phyloP scores from a whole-genome alignment of 1,140 invertebrate species.

The Hetaerina americana region DNA sequence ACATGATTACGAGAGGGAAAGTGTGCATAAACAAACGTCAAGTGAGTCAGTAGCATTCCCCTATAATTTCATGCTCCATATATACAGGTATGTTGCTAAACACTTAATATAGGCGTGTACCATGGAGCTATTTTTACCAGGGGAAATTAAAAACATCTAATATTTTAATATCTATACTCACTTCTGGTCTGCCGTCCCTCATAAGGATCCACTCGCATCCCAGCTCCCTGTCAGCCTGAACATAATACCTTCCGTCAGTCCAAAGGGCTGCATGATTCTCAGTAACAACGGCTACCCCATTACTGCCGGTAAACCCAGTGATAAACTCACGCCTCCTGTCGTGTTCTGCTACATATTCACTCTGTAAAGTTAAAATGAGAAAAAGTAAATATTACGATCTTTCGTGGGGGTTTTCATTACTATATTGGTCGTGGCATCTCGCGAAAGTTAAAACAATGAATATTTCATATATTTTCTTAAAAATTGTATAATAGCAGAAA shows the following conservation, averaged over 20 bases:
- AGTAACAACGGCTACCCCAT: slow-evolving; percentile 67
- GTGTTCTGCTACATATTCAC: slow-evolving; percentile 49
- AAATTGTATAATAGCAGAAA: too few species aligned
- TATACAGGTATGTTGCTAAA: too few species aligned
- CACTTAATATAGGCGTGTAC: too few species aligned
- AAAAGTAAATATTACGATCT: neutral
- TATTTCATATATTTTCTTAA: neutral
- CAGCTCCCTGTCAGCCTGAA: slow-evolving; percentile 29
- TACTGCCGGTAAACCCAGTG: slow-evolving; percentile 74
- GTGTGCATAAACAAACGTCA: too few species aligned
- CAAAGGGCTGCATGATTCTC: slow-evolving; percentile 63
- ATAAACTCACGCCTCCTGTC: slow-evolving; percentile 72
- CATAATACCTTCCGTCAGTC: slow-evolving; percentile 78
- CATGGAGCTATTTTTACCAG: too few species aligned
- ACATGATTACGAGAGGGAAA: too few species aligned
- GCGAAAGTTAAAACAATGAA: neutral
- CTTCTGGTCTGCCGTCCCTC: slow-evolving; percentile 43
- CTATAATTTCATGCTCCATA: too few species aligned
- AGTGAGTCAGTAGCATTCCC: too few species aligned
- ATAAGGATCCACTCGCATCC: slow-evolving; percentile 66
- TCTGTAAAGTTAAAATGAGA: slow-evolving; percentile 31
- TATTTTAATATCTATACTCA: too few species aligned
- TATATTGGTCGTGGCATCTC: neutral
- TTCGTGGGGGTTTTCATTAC: neutral
- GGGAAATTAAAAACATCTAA: too few species aligned